Evolutionary conservation across 2,113 vertebrate species (phyloP).

Genomic region (Brachionichthys hirsutus): DNA sequence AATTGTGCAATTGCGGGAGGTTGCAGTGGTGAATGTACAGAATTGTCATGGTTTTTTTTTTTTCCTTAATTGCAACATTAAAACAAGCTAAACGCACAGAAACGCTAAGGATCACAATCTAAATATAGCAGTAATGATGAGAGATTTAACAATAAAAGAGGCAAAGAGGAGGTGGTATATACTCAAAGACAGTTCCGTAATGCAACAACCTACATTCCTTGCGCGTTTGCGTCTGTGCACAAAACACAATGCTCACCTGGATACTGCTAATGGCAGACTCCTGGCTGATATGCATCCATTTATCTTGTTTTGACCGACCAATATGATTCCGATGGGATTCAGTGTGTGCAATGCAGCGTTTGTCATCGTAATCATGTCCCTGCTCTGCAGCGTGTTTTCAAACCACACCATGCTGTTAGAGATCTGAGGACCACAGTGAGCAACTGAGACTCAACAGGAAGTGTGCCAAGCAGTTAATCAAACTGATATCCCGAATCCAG

Average conservation of each 20-base stretch:
- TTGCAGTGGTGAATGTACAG: constrained; percentile 15
- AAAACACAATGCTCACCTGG: not conserved
- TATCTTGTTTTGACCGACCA: constrained; percentile 7
- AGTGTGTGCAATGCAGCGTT: constrained; percentile 8
- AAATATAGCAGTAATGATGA: not conserved
- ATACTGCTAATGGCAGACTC: not conserved
- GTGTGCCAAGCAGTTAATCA: not conserved
- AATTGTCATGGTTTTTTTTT: constrained; percentile 18
- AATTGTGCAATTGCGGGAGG: constrained; percentile 59
- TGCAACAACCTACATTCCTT: not conserved
- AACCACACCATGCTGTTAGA: not conserved
- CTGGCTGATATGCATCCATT: constrained; percentile 12
- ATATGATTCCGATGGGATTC: not conserved
- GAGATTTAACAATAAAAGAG: not conserved
- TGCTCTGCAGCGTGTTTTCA: not conserved
- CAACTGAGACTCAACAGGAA: constrained; percentile 14
- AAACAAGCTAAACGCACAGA: constrained; percentile 4
- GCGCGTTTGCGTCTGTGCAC: not conserved
- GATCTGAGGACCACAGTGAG: constrained; percentile 7
- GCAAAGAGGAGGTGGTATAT: not conserved
- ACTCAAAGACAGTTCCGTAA: not conserved
- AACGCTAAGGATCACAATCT: constrained; percentile 5
- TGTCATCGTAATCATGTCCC: constrained; percentile 7
- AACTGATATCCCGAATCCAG: constrained; percentile 26
- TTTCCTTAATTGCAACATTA: constrained; percentile 29